Conservation (phyloP, 2,888 invertebrate genomes). For the Dusona sp. region DNA sequence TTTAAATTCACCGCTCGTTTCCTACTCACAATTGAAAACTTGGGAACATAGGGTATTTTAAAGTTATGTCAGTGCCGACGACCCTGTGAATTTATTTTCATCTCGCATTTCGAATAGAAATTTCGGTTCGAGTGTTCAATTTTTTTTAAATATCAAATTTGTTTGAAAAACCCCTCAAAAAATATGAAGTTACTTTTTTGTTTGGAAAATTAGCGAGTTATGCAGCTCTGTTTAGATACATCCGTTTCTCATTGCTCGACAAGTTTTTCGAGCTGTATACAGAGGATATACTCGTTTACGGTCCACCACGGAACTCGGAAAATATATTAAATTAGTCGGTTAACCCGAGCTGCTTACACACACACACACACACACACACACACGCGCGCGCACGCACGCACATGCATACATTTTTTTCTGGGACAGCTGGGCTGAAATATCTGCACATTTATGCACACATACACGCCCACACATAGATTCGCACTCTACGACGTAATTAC, state of each 20-base stretch:
- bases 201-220: neutral
- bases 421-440: conserved; percentile 17
- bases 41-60: too few relatives aligned
- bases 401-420: too few relatives aligned
- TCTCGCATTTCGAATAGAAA: too few relatives aligned
- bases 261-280: neutral
- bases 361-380: neutral
- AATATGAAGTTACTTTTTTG: neutral
- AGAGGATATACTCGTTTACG: conserved; percentile 35
- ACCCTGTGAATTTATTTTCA: too few relatives aligned
- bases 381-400: too few relatives aligned
- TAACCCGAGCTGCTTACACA: conserved; percentile 52
- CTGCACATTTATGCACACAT: neutral
- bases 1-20: too few relatives aligned
- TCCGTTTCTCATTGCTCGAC: neutral
- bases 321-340: conserved; percentile 70
- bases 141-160: too few relatives aligned
- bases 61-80: too few relatives aligned
- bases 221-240: neutral
- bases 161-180: too few relatives aligned
- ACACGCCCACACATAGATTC: neutral
- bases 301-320: conserved; percentile 48
- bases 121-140: too few relatives aligned
- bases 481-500: conserved; percentile 56
- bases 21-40: too few relatives aligned